Evolutionary conservation across 2,797 vertebrate species (phyloP).

Genomic region (Chloroceryle inda): DNA sequence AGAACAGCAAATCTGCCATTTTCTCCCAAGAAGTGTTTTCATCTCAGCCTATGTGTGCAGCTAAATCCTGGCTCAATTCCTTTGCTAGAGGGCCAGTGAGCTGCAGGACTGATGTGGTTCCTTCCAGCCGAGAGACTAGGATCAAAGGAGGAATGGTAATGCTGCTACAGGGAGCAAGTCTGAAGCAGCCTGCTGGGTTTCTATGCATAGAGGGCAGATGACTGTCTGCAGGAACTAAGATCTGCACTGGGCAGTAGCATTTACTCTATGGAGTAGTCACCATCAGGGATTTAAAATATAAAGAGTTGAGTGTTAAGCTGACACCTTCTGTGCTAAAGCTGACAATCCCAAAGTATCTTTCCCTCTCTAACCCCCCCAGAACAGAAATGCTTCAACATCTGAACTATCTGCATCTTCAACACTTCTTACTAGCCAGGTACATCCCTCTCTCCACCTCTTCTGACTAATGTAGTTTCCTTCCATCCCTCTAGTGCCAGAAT

Average conservation of each 20-base stretch:
- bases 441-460: not conserved
- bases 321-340: fast-evolving
- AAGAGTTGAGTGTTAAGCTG: not conserved
- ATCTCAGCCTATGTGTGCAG: not conserved
- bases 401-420: not conserved
- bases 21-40: not conserved
- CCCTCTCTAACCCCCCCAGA: not conserved
- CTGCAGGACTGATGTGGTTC: not conserved
- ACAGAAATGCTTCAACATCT: not conserved
- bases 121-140: not conserved
- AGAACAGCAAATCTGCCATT: not conserved
- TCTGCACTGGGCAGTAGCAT: not conserved
- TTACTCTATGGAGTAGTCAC: not conserved
- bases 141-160: not conserved
- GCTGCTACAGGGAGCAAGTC: not conserved
- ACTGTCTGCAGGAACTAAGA: not conserved
- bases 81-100: not conserved
- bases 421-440: not conserved
- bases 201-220: not conserved
- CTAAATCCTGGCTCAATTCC: not conserved
- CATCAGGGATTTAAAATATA: not conserved
- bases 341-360: not conserved
- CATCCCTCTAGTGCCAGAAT: not conserved
- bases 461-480: not conserved
- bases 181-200: not conserved